Percentiles rank a stretch among this genome's conserved stretches.
Evolutionary conservation across 1,140 invertebrate genomes (phyloP).

Genomic region (Lycorma delicatula): DNA sequence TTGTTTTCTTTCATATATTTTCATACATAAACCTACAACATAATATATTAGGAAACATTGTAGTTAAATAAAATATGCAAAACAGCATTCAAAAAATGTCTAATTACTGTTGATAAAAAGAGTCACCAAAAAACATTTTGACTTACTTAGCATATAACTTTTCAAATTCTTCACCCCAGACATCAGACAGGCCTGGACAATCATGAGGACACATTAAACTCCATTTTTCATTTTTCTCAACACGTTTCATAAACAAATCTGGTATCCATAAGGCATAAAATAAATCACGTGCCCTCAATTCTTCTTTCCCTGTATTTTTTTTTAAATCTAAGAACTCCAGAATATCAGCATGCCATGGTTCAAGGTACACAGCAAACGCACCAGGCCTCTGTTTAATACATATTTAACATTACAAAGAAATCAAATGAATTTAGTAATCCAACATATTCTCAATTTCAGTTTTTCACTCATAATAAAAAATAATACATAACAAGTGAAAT

Average conservation of each 20-base stretch:
- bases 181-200: slow-evolving; percentile 81
- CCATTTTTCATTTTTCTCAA: slow-evolving; percentile 82
- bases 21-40: too few species aligned
- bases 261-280: slow-evolving; percentile 99
- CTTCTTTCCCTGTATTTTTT: slow-evolving; percentile 91
- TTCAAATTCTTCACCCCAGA: slow-evolving; percentile 94
- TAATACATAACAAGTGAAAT: too few species aligned
- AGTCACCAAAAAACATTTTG: not conserved
- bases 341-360: slow-evolving; percentile 98
- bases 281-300: slow-evolving; percentile 86
- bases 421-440: too few species aligned
- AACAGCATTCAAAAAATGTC: slow-evolving; percentile 14
- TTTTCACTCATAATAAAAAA: too few species aligned
- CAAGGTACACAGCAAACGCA: slow-evolving; percentile 97
- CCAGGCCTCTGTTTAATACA: slow-evolving; percentile 65
- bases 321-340: slow-evolving; percentile 92
- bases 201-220: slow-evolving; percentile 95
- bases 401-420: too few species aligned
- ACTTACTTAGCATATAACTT: slow-evolving; percentile 68
- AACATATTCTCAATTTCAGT: too few species aligned
- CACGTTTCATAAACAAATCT: slow-evolving; percentile 97
- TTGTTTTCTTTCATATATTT: too few species aligned
- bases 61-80: too few species aligned
- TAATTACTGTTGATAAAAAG: not conserved
- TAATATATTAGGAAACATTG: too few species aligned